Percentiles rank a stretch among this genome's conserved stretches.
Conservation (phyloP, 2,797 vertebrate species). For the Valencia hispanica region DNA sequence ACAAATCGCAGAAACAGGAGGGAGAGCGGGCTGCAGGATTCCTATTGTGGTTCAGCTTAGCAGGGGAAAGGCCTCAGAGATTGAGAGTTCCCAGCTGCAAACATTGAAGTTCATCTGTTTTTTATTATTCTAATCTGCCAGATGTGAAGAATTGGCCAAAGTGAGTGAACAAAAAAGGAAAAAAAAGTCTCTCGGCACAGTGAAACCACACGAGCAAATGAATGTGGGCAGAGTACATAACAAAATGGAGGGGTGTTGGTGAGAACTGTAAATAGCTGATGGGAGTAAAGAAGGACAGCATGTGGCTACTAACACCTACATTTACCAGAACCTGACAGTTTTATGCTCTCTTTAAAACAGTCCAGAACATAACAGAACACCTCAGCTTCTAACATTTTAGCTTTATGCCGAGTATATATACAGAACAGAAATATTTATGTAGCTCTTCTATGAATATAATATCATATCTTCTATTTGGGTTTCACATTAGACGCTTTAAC, state of each 20-base stretch:
- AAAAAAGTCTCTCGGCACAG: conserved; percentile 54
- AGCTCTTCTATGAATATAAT: conserved; percentile 9
- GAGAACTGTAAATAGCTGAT: conserved; percentile 76
- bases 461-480: not conserved
- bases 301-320: conserved; percentile 71
- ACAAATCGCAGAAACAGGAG: conserved; percentile 27
- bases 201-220: conserved; percentile 68
- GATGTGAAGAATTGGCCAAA: conserved; percentile 72
- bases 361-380: conserved; percentile 42
- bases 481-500: not conserved
- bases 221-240: conserved; percentile 76
- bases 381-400: conserved; percentile 36
- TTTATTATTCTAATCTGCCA: conserved; percentile 71
- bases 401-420: conserved; percentile 20
- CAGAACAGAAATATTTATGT: conserved; percentile 1
- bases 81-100: conserved; percentile 56
- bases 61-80: conserved; percentile 52
- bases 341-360: conserved; percentile 60
- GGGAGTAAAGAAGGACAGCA: conserved; percentile 71
- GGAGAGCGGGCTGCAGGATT: conserved; percentile 26
- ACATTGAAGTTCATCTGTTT: conserved; percentile 55
- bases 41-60: conserved; percentile 46
- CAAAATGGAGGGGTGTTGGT: conserved; percentile 79
- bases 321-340: conserved; percentile 60
- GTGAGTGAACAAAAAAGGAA: conserved; percentile 44